These are phyloP conservation scores for Corythornis leucogaster DNA, from an alignment of 2,797 vertebrate genomes.

Conservation along the genomic window DNA sequence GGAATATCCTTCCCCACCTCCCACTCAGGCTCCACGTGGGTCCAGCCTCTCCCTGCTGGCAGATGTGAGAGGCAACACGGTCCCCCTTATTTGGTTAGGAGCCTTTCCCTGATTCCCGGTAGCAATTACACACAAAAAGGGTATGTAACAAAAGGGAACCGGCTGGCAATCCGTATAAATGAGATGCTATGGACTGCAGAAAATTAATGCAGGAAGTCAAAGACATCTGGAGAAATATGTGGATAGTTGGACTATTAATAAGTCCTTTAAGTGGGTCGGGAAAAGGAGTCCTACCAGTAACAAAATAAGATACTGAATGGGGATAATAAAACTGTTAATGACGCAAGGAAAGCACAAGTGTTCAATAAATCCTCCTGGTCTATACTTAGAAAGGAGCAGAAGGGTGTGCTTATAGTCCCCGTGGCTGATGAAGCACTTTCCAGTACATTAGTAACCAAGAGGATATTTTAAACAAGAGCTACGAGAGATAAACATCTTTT, in stretches of 20 bases:
- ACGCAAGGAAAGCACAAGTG: slow-evolving; percentile 41
- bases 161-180: neutral
- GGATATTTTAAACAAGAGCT: slow-evolving; percentile 58
- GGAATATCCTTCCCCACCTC: slow-evolving; percentile 12
- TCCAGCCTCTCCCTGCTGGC: neutral
- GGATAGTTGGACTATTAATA: neutral
- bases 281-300: slow-evolving; percentile 14
- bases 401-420: neutral
- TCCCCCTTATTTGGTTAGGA: slow-evolving; percentile 37
- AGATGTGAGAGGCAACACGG: neutral
- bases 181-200: neutral
- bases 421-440: slow-evolving; percentile 14
- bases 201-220: slow-evolving; percentile 12
- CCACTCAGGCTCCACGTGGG: neutral
- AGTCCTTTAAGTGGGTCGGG: neutral
- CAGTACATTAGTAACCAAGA: slow-evolving; percentile 48
- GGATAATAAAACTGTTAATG: slow-evolving; percentile 28
- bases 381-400: slow-evolving; percentile 58
- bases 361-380: slow-evolving; percentile 54
- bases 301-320: neutral
- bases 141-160: neutral
- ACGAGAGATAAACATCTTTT: slow-evolving; percentile 36
- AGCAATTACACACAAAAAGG: slow-evolving; percentile 11
- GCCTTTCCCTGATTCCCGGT: slow-evolving; percentile 17
- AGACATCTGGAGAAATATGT: neutral